Base-by-base conservation (phyloP, 2,797 vertebrate genomes). In the Onychomys leucogaster region DNA sequence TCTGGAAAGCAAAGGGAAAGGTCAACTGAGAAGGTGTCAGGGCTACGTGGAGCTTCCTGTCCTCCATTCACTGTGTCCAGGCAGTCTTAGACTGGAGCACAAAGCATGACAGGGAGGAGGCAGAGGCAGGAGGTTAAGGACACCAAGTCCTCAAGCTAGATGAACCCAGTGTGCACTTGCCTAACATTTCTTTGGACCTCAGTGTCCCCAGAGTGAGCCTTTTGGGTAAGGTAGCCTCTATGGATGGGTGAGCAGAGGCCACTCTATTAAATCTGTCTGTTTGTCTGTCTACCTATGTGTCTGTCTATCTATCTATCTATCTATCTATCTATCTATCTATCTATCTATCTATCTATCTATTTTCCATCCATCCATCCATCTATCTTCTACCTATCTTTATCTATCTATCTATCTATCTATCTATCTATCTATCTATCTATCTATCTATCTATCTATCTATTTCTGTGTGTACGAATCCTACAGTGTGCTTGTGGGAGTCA, bases 1-100 rank as follows among this genome's bases (percentile, higher is more conserved):
- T 65, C 78, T 75, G 55, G 97, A 95, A 98, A 98, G 97, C 97
- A 98, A 97, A 97, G 96, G 77, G 90, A 81, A 57, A 94, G 76
- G 85, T 95, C 76, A 59, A 73, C 71, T 89, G 10, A 49, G 29
- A 61, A 73, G 84, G 78, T 4, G 0, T 96, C n/a, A 87, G 73
- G 49, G 63, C 52, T 19, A 34, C 34, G 41, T 6, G 6, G 46
- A 12, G 6, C 80, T 65, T 84, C 46, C 73, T 96, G 55, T 86
- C 75, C n/a, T 65, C 34, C 14, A 43, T 7, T 49, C 3, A 17
- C 43, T 5, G 14, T 17, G 75, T 10, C 57, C 3, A 8, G 37
- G 73, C 0, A 75, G 46, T 11, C 59, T 77, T 75, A 11, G 29
- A 73, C 37, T 75, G 37, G 23, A 75, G 12, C 59, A 75, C 25